Evolutionary conservation across 1,140 invertebrate species (phyloP), one percentile per base, ranked within the genome.

Genomic region (Drosophila aff.): DNA sequence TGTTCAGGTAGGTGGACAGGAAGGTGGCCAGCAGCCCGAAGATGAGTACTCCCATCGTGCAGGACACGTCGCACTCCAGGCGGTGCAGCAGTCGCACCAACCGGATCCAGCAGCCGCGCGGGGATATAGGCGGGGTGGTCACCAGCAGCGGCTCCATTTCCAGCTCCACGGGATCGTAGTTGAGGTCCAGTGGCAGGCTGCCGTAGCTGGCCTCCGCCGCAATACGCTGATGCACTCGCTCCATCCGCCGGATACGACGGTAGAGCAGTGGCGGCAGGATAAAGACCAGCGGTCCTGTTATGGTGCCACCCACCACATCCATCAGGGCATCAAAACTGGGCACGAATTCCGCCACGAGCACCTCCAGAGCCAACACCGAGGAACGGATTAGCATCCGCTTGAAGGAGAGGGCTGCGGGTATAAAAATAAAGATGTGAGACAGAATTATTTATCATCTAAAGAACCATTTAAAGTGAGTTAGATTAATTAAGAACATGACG

Each of bases 311-410:
- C 6, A 98, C 95, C 5, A 99, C 93, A 31, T 97, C 95, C 95
- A 99, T 96, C 4, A 99, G 96, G n/a, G 97, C 94, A 72, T 98
- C 97, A 90, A 98, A 98, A 74, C 96, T 94, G 0, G 98, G 97
- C 2, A 99, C 95, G 5, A 96, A 95, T 93, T 97, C 96, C 0
- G 96, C 97, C 7, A 98, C 93, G 21, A 97, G 95, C 7, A 98
- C 95, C 0, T 96, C 96, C 2, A 96, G 68, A 0, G 95, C 94
- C 15, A 98, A 94, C 3, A 98, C 93, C 1, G 93, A 89, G 2
- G 96, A 96, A 41, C 98, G 94, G 21, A 97, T 92, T 1, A 96
- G 91, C 60, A 96, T 96, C 9, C 98, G 94, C 86, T 96, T 96
- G 92, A 95, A 94, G 59, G 95, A 96, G 82, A 99, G 98, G 41